Percentiles rank a stretch among this genome's conserved stretches.
phyloP scores from a whole-genome alignment of 2,113 vertebrate genomes.

The Pica pica region DNA sequence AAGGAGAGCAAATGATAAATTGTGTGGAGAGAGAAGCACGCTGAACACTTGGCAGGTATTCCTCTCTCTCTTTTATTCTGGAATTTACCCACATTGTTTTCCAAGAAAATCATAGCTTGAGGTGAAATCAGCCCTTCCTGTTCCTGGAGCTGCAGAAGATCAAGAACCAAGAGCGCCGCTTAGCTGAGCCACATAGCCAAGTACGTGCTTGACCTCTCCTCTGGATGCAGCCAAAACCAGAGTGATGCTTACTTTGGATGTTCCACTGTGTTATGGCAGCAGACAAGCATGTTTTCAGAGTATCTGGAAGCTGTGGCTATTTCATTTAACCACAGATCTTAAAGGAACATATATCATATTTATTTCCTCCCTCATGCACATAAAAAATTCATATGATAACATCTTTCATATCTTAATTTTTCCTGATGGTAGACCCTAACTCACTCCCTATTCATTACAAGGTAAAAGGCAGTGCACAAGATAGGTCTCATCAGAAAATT shows the following conservation, averaged over 20 bases:
- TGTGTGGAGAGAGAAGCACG: background rate
- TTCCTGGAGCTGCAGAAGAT: background rate
- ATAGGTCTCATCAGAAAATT: background rate
- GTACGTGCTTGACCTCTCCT: background rate
- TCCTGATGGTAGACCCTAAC: background rate
- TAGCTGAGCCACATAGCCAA: background rate
- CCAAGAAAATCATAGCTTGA: background rate
- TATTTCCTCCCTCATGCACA: background rate
- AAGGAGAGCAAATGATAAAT: background rate
- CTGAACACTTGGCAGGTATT: background rate
- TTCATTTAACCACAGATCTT: background rate
- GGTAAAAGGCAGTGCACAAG: background rate
- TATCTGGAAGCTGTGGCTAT: background rate
- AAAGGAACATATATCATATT: background rate
- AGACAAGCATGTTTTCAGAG: background rate
- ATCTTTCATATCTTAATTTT: background rate
- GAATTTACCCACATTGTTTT: background rate
- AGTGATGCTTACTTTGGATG: background rate
- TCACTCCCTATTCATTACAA: background rate
- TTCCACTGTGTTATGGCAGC: background rate
- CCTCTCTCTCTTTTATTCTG: background rate
- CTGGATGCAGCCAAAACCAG: background rate
- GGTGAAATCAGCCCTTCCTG: background rate
- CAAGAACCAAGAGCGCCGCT: background rate
- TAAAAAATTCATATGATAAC: background rate